Conservation (phyloP, 2,888 invertebrate species). For the Drosophila mercatorum region DNA sequence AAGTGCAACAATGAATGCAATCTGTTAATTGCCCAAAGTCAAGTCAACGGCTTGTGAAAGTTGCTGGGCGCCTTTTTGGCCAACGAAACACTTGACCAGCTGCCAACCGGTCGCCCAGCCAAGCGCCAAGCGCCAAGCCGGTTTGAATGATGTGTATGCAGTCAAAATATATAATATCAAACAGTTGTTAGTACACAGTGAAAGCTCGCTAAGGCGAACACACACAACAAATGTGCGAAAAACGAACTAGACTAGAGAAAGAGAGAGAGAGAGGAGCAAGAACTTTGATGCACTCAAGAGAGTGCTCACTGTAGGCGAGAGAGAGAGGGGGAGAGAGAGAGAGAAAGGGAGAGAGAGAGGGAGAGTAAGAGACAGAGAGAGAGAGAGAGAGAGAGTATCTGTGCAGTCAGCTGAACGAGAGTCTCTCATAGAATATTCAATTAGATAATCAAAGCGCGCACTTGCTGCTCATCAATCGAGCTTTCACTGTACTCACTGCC, state of each 20-base stretch:
- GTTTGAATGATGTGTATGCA: conserved; percentile 20
- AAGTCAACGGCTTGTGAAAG: conserved; percentile 74
- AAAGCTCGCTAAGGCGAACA: conserved; percentile 12
- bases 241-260: background rate
- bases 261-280: background rate
- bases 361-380: too few species aligned
- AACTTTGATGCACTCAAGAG: too few species aligned
- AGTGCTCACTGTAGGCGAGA: background rate
- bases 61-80: conserved; percentile 65
- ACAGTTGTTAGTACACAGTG: conserved; percentile 11
- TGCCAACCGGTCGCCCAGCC: conserved; percentile 34
- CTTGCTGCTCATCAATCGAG: background rate
- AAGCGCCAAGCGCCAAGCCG: conserved; percentile 10
- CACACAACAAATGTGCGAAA: background rate
- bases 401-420: too few species aligned
- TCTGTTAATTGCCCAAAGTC: conserved; percentile 51
- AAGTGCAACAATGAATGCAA: conserved; percentile 37
- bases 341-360: too few species aligned
- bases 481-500: conserved; percentile 9
- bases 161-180: conserved; percentile 15
- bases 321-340: background rate
- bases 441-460: too few species aligned
- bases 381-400: background rate
- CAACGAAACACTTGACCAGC: conserved; percentile 32
- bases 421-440: too few species aligned